Percentiles rank a stretch among this genome's conserved stretches.
Evolutionary conservation across 2,888 invertebrate genomes (phyloP).

Genomic region (Hirtodrosophila histrioides): DNA sequence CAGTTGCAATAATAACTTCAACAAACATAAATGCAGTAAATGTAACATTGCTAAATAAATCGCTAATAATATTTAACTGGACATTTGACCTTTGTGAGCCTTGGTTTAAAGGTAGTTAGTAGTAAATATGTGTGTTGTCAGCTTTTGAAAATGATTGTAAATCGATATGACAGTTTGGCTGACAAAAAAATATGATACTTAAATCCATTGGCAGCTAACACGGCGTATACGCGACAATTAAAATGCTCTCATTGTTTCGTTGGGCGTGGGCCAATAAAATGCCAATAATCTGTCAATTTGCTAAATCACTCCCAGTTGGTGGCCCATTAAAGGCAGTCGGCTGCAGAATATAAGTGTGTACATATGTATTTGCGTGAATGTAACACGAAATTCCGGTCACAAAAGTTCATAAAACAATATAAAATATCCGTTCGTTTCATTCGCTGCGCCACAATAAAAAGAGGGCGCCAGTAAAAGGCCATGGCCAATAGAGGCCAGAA

Average conservation of each 20-base stretch:
- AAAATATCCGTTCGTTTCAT: slow-evolving; percentile 55
- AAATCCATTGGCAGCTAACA: slow-evolving; percentile 22
- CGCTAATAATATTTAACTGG: neutral
- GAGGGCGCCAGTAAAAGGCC: slow-evolving; percentile 48
- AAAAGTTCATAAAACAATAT: slow-evolving; percentile 74
- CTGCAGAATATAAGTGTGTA: slow-evolving; percentile 21
- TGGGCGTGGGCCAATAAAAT: slow-evolving; percentile 57
- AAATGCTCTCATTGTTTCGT: slow-evolving; percentile 35
- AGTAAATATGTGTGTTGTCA: slow-evolving; percentile 6
- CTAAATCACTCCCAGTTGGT: slow-evolving; percentile 72
- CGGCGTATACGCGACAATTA: slow-evolving; percentile 48
- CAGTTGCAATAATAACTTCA: neutral
- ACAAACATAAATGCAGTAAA: neutral
- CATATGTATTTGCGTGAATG: slow-evolving; percentile 18
- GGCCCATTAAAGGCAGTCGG: slow-evolving; percentile 49
- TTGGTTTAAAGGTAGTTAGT: neutral
- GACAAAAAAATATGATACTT: slow-evolving; percentile 9
- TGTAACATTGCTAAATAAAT: slow-evolving; percentile 2
- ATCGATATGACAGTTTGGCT: slow-evolving; percentile 29
- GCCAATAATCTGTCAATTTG: slow-evolving; percentile 76
- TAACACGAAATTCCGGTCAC: slow-evolving; percentile 40
- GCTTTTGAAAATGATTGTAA: slow-evolving; percentile 14
- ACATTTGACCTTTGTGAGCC: neutral
- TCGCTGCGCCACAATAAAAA: slow-evolving; percentile 43
- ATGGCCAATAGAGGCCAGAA: slow-evolving; percentile 56